These are phyloP conservation scores for Leucopsar rothschildi DNA, from an alignment of 2,113 vertebrate species.

Conservation along the genomic window DNA sequence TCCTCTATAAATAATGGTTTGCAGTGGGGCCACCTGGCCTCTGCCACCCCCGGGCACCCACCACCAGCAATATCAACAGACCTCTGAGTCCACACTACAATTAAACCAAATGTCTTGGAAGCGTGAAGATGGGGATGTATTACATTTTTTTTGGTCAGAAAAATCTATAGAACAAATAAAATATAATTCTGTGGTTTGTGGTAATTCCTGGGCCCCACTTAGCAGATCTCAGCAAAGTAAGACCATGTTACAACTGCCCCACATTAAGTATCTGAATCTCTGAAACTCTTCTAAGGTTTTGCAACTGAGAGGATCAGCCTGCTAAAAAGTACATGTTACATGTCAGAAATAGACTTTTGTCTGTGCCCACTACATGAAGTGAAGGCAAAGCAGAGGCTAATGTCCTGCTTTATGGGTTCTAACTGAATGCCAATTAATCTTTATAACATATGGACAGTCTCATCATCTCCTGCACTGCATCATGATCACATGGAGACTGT, in stretches of 20 bases:
- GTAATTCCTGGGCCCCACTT: background rate
- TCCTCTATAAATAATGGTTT: slow-evolving; percentile 36
- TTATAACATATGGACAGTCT: background rate
- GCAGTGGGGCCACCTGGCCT: background rate
- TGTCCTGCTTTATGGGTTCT: slow-evolving; percentile 25
- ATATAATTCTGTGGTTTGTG: slow-evolving; percentile 13
- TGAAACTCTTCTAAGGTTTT: background rate
- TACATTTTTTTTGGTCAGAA: background rate
- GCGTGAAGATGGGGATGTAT: background rate
- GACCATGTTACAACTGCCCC: background rate
- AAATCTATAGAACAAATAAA: slow-evolving; percentile 44
- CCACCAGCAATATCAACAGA: accelerated
- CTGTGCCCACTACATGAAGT: background rate
- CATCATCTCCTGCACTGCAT: background rate
- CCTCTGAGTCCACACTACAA: background rate
- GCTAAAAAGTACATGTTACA: background rate
- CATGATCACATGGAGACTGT: background rate
- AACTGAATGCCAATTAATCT: slow-evolving; percentile 31
- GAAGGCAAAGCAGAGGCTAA: slow-evolving; percentile 10
- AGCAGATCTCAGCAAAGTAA: background rate
- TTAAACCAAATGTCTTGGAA: background rate
- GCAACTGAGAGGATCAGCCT: background rate
- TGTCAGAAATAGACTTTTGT: background rate
- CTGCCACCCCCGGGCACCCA: background rate
- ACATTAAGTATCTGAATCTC: background rate